Percentiles rank a stretch among this genome's conserved stretches.
These are phyloP conservation scores for Zhuqinia jingwanae DNA, from an alignment of 2,888 invertebrate genomes.

Conservation along the genomic window DNA sequence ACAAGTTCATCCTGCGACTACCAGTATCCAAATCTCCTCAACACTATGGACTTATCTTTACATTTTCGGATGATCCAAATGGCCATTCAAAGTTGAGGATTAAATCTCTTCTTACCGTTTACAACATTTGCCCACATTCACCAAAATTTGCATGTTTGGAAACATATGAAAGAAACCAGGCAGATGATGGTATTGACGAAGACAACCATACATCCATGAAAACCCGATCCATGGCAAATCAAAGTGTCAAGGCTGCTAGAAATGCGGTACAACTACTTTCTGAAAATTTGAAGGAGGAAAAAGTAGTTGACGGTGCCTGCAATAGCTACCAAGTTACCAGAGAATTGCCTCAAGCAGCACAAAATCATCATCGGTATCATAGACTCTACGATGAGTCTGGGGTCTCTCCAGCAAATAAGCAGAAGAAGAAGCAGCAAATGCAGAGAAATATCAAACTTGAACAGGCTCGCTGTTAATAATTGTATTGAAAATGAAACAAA, in stretches of 20 bases:
- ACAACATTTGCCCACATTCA: slow-evolving; percentile 63
- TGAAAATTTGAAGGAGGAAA: slow-evolving; percentile 57
- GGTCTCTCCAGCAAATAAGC: slow-evolving; percentile 20
- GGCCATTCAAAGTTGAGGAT: slow-evolving; percentile 48
- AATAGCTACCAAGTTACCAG: neutral
- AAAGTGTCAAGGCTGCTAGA: slow-evolving; percentile 30
- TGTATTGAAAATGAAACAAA: neutral
- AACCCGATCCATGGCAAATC: neutral
- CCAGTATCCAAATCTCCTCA: slow-evolving; percentile 66
- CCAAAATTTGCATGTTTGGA: slow-evolving; percentile 57
- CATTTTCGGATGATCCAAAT: slow-evolving; percentile 63
- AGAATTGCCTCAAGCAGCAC: slow-evolving; percentile 36
- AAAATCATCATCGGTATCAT: neutral
- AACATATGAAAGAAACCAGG: too few species aligned
- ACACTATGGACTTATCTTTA: slow-evolving; percentile 74
- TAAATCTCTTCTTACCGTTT: slow-evolving; percentile 73
- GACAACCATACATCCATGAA: neutral
- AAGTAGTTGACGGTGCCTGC: neutral
- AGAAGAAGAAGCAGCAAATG: slow-evolving; percentile 56
- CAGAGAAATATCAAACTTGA: slow-evolving; percentile 53
- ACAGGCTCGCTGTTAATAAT: slow-evolving; percentile 39
- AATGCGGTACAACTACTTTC: slow-evolving; percentile 54
- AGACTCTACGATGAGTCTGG: slow-evolving; percentile 15
- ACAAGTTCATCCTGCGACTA: slow-evolving; percentile 68
- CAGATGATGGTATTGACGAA: neutral